Base-by-base conservation (phyloP, 2,888 invertebrate genomes). In the Drosophila lacicola region DNA sequence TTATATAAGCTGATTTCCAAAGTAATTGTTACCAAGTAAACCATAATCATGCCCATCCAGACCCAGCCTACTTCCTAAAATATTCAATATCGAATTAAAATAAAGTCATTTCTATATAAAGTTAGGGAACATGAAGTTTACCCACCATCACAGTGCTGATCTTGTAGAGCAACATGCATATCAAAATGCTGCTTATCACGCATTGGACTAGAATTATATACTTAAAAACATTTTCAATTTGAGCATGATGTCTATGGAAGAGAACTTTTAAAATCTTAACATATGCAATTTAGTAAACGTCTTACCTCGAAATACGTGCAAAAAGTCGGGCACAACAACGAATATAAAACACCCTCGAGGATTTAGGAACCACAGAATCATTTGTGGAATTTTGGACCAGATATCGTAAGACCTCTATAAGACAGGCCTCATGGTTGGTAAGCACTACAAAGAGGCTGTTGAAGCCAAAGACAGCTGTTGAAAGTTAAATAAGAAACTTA, bases 141-240 rank as follows among this genome's bases (percentile, higher is more conserved):
- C 76, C 11, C 19, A 90, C 90, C 84, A 90, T 62, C 4, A 78
- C 76, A 0, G 88, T 81, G 63, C 80, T 90, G 36, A 82, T 80
- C 37, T 85, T 87, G 51, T 89, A 90, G 1, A 89, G 78, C 41
- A 90, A 25, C 80, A 90, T 85, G 51, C 91, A 90, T 11, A 90
- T 78, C 4, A 90, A 62, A 13, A 90, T 67, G 39, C 80, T 82
- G 55, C 85, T 88, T 0, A 81, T 67, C 0, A 78, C 49, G 50
- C 90, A 88, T 25, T 90, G 87, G 0, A 86, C 77, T 0, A 87
- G 55, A 21, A 89, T 85, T 1, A 88, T 81, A 13, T 88, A 89
- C 51, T 85, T 85, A 14, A 89, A 89, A 6, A 89, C 63, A 2
- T 63, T 68, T 33, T 89, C 89, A 10, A 86, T 67, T 34, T 69